These are phyloP conservation scores for Daboia siamensis DNA, from an alignment of 2,113 vertebrate genomes.

Conservation along the genomic window DNA sequence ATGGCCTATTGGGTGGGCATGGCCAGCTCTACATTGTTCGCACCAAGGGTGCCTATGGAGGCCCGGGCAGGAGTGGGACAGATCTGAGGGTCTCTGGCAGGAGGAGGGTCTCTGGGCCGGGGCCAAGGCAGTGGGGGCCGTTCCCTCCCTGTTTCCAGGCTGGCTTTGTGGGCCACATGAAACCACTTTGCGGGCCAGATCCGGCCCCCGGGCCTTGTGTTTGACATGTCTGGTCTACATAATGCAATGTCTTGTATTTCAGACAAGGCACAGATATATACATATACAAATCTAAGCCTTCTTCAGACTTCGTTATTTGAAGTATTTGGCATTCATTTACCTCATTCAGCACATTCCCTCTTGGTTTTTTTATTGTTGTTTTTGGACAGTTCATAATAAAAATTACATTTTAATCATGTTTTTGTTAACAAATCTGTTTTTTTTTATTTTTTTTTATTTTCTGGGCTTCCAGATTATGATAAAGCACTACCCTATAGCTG, in stretches of 20 bases:
- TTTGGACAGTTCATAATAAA: conserved; percentile 53
- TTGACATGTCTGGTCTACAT: too few species aligned
- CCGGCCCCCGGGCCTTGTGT: too few species aligned
- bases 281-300: conserved; percentile 14
- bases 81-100: too few species aligned
- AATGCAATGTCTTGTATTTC: conserved; percentile 22
- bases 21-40: too few species aligned
- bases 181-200: too few species aligned
- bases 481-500: conserved; percentile 66
- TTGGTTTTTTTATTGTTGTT: conserved; percentile 42
- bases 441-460: conserved; percentile 18
- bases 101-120: too few species aligned
- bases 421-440: conserved; percentile 54
- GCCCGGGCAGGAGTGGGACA: too few species aligned
- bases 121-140: too few species aligned
- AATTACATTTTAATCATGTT: conserved; percentile 42
- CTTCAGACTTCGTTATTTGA: conserved; percentile 33
- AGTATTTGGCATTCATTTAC: conserved; percentile 39
- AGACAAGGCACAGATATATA: conserved; percentile 3
- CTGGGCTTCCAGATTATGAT: conserved; percentile 67
- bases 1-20: too few species aligned
- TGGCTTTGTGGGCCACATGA: too few species aligned
- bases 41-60: too few species aligned
- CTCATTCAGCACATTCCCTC: conserved; percentile 21
- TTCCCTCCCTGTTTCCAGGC: too few species aligned